Evolutionary conservation across 2,113 vertebrate species (phyloP), one percentile per base, ranked within the genome.

Genomic region (Brachypteracias leptosomus): DNA sequence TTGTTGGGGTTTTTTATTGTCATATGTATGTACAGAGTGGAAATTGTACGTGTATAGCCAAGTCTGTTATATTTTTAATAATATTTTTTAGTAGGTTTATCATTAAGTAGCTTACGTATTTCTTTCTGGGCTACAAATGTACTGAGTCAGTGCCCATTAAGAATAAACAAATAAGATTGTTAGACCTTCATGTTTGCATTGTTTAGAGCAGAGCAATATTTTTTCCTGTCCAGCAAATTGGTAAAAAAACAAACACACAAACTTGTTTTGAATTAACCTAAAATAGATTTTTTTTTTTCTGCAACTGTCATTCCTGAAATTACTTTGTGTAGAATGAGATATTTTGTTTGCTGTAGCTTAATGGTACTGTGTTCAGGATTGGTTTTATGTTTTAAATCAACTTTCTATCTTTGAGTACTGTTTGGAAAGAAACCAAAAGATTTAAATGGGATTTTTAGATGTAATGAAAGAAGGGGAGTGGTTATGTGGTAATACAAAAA

Each of bases 311-410:
- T 66, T 51, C 16, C 51, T 80, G 33, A 72, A 63, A 68, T 78
- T 59, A 31, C 29, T 61, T 65, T 22, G 16, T 38, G 21, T 47
- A 40, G 84, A 72, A 44, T 63, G 57, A 76, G 54, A 5, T 52
- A 15, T 16, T 90, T 68, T 66, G 47, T 89, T 94, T 85, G 54
- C 61, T 82, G 70, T 29, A 52, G 62, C 54, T 78, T 91, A 75
- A 71, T 75, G 77, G 58, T 51, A 11, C 35, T 24, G 26, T 51
- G 38, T 85, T 94, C 49, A 25, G 74, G 58, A 65, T 72, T 85
- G 78, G 49, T 87, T 77, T 77, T 84, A 14, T 74, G 29, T 42
- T 94, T 91, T 82, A 52, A 94, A 89, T 93, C 82, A 72, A 57
- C 66, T 75, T 89, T 59, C 35, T 16, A 33, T 71, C 55, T 90